Evolutionary conservation across 2,797 vertebrate species (phyloP), one percentile per base, ranked within the genome.

Genomic region (Dermochelys coriacea): DNA sequence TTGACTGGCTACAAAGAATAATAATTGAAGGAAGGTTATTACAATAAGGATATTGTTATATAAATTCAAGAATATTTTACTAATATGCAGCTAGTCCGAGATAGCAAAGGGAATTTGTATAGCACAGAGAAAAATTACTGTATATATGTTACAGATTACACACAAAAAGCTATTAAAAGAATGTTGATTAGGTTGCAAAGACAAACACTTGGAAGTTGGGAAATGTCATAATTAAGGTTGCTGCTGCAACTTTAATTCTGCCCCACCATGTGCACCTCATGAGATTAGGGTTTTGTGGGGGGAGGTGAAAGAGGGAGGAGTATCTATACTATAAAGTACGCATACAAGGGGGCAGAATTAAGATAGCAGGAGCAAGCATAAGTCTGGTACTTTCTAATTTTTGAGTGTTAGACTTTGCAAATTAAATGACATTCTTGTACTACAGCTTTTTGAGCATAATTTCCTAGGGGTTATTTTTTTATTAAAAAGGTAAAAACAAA

Each of bases 61-160:
- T 89, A 82, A 80, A 82, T 94, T 94, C 94, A 93, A 89, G 90
- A 94, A 90, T 12, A 91, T 91, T 29, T 80, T 86, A 18, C 90
- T 91, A 92, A 90, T 41, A 64, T 34, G 85, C 25, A 49, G 25
- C 61, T 86, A 89, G 4, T n/a, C 25, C 5, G 82, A 45, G 77
- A 93, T 37, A 54, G 81, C 27, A 82, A 94, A 82, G 37, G 55
- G 34, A 82, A 84, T 88, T 97, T 97, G 93, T 55, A 81, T 78
- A 90, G 49, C 47, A 5, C 86, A 92, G 41, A 54, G 15, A 87
- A 57, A 3, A 93, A 85, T 90, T 54, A 54, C 54, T 54, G 21
- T 91, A 85, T 81, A 45, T 47, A 83, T 68, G 64, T 71, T 57
- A 51, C 0, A 0, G 49, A 71, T 78, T 45, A 47, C 45, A 15